Percentiles rank a stretch among this genome's conserved stretches.
These are phyloP conservation scores for Lathronympha strigana DNA, from an alignment of 2,888 invertebrate genomes.

Conservation along the genomic window DNA sequence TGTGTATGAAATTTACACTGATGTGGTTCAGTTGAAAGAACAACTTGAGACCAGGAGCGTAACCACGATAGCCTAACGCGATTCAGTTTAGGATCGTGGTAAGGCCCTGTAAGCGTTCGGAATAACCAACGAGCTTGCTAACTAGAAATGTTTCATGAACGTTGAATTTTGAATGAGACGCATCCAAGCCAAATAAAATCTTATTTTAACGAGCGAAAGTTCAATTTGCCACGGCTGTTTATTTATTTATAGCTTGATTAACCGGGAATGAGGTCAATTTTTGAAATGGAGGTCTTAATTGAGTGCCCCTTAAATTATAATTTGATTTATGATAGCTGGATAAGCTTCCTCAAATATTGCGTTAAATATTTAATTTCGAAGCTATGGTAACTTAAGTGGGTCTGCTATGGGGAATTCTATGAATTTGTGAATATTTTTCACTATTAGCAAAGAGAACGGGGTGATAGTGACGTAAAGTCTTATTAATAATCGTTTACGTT, in stretches of 20 bases:
- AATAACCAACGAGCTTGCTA: slow-evolving; percentile 24
- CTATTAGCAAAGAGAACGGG: no score
- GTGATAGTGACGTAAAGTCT: no score
- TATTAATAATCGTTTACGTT: no score
- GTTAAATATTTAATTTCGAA: neutral
- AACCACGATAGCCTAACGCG: no score
- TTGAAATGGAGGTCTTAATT: slow-evolving; percentile 29
- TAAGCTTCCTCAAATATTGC: slow-evolving; percentile 3
- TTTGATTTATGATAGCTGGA: slow-evolving; percentile 25
- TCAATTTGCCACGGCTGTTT: slow-evolving; percentile 28
- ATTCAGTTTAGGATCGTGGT: no score
- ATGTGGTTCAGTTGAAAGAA: no score
- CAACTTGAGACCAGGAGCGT: no score
- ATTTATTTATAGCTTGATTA: slow-evolving; percentile 32
- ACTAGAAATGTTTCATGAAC: slow-evolving; percentile 40
- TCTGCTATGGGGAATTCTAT: no score
- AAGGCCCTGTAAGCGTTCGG: neutral
- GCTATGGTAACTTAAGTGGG: neutral
- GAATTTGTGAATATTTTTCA: no score
- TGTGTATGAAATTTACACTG: no score
- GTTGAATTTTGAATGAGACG: slow-evolving; percentile 31
- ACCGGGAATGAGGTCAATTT: slow-evolving; percentile 28
- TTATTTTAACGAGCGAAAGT: slow-evolving; percentile 36
- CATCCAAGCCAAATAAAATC: slow-evolving; percentile 29
- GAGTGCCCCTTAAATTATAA: slow-evolving; percentile 24